Base-by-base conservation (phyloP, 2,797 vertebrate species). In the Coregonus ussuriensis region DNA sequence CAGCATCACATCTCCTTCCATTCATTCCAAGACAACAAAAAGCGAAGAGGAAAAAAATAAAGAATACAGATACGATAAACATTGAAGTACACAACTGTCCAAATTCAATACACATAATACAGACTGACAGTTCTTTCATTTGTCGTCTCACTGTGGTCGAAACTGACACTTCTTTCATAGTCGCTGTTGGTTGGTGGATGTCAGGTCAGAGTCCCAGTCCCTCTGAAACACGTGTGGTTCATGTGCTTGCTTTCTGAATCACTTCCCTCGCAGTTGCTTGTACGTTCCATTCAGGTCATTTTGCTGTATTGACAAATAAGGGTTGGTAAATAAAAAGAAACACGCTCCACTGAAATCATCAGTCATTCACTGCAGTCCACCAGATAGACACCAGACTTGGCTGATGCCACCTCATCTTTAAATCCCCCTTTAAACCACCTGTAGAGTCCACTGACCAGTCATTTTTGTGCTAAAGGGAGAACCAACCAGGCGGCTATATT, bases 91-190 rank as follows among this genome's bases (percentile, higher is more conserved):
- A 69, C 56, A 69, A 82, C 41, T 31, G 6, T 70, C 65, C 74
- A n/a, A 80, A 15, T 76, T 51, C 56, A 79, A 77, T 71, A 37
- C 29, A 68, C 47, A 59, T 56, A 31, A 66, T 14, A 29, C 35
- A 53, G 75, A n/a, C 67, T 18, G 79, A 79, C 66, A 47, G 74
- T 77, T 59, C 67, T 76, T 54, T 25, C 69, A 59, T 21, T 25
- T 29, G 71, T 74, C 70, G 62, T 76, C 54, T 21, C 69, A 67
- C 25, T 29, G 52, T 33, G 51, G 47, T 25, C 14, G 51, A 52
- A 53, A 52, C 15, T 0, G 41, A 47, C 41, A 47, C 9, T 11
- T 47, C 41, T 47, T 47, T 11, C 41, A 47, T 47, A 47, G 41
- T 11, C 41, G 18, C 16, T 16, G 4, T 18, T 56, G 16, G 7